Conservation (phyloP, 2,113 vertebrate species). For the Microtus oregoni region DNA sequence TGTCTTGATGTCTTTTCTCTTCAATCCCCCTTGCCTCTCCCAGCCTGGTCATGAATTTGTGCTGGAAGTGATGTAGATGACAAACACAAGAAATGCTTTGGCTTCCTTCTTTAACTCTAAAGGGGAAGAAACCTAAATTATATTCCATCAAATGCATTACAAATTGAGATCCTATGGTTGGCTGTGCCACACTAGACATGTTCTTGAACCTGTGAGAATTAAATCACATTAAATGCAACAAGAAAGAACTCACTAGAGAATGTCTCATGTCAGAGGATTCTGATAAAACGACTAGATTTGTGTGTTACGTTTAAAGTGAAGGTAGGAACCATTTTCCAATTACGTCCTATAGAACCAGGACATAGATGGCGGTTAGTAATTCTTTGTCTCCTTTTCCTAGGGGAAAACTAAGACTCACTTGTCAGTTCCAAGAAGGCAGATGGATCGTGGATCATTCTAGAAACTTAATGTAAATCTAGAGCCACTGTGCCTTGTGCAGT, state of each 20-base stretch:
- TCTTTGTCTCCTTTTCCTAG: not conserved
- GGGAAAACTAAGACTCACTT: not conserved
- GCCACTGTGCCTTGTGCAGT: too few relatives aligned
- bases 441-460: not conserved
- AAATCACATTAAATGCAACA: slow-evolving; percentile 42
- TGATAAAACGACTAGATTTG: not conserved
- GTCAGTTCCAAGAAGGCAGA: not conserved
- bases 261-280: not conserved
- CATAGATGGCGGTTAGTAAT: not conserved
- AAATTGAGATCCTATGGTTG: slow-evolving; percentile 22
- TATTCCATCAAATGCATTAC: not conserved
- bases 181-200: not conserved
- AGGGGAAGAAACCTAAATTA: slow-evolving; percentile 33
- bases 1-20: slow-evolving; percentile 34
- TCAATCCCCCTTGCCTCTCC: not conserved
- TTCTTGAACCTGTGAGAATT: slow-evolving; percentile 65
- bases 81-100: slow-evolving; percentile 25
- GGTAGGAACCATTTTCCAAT: not conserved
- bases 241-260: not conserved
- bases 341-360: not conserved
- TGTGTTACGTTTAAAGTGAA: slow-evolving; percentile 32
- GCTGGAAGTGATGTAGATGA: slow-evolving; percentile 38
- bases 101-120: slow-evolving; percentile 57
- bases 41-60: slow-evolving; percentile 33
- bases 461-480: not conserved